phyloP scores from a whole-genome alignment of 2,797 vertebrate genomes.

The Poecile montanus region DNA sequence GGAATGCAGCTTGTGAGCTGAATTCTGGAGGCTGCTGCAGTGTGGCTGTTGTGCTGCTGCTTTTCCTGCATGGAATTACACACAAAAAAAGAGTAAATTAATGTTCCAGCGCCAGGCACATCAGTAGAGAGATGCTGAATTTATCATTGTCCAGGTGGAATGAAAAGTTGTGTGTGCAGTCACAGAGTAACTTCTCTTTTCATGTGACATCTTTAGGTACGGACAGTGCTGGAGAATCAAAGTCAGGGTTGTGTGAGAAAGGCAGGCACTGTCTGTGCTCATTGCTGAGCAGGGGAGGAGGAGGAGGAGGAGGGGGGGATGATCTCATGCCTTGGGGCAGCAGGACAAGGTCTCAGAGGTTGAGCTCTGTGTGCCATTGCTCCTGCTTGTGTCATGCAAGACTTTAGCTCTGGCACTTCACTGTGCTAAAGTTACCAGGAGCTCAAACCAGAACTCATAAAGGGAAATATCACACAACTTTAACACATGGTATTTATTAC shows the following conservation, averaged over 20 bases:
- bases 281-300: neutral
- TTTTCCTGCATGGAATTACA: neutral
- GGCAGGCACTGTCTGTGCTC: neutral
- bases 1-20: neutral
- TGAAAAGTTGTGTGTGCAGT: neutral
- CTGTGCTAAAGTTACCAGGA: neutral
- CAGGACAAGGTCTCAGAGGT: neutral
- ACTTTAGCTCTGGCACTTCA: accelerated
- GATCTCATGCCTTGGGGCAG: neutral
- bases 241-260: neutral
- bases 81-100: neutral
- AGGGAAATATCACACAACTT: neutral
- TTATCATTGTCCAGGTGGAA: neutral
- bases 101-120: neutral
- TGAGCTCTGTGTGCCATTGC: neutral
- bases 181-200: neutral
- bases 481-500: neutral
- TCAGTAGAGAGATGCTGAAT: neutral
- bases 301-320: neutral
- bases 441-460: neutral
- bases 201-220: accelerated
- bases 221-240: neutral
- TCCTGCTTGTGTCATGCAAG: accelerated
- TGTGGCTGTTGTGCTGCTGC: neutral
- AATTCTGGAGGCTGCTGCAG: neutral